phyloP scores from a whole-genome alignment of 2,888 invertebrate genomes.

The Euproctis similis region DNA sequence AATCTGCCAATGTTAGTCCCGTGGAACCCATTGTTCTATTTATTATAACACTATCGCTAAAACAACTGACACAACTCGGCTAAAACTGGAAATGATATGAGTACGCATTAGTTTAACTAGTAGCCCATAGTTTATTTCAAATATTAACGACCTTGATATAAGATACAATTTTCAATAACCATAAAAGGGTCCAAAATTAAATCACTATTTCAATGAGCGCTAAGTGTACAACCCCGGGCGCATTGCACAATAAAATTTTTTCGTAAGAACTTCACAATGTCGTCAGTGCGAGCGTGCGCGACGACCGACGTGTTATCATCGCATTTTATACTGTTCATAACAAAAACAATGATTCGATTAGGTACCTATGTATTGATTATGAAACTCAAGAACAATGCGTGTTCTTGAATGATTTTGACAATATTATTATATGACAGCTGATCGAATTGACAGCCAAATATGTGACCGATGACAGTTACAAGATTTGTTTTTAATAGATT shows the following conservation, averaged over 20 bases:
- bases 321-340: conserved; percentile 39
- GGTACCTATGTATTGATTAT: conserved; percentile 55
- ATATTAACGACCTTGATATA: conserved; percentile 37
- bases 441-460: too few relatives aligned
- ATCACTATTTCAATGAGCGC: conserved; percentile 30
- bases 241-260: conserved; percentile 37
- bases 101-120: conserved; percentile 47
- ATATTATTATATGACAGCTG: too few relatives aligned
- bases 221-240: conserved; percentile 20
- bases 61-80: conserved; percentile 32
- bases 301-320: conserved; percentile 33
- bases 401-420: conserved; percentile 30
- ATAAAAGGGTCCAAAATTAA: conserved; percentile 30
- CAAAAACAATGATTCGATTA: conserved; percentile 67
- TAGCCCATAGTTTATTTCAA: conserved; percentile 36
- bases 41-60: conserved; percentile 34
- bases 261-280: conserved; percentile 32
- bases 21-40: conserved; percentile 54
- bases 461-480: too few relatives aligned
- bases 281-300: conserved; percentile 23
- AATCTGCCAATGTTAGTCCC: conserved; percentile 80
- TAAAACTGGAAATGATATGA: conserved; percentile 26
- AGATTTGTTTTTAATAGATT: too few relatives aligned
- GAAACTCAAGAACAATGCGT: conserved; percentile 32
- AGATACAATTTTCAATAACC: conserved; percentile 40